Evolutionary conservation across 1,140 invertebrate genomes (phyloP).

Genomic region (Drosophila littoralis): DNA sequence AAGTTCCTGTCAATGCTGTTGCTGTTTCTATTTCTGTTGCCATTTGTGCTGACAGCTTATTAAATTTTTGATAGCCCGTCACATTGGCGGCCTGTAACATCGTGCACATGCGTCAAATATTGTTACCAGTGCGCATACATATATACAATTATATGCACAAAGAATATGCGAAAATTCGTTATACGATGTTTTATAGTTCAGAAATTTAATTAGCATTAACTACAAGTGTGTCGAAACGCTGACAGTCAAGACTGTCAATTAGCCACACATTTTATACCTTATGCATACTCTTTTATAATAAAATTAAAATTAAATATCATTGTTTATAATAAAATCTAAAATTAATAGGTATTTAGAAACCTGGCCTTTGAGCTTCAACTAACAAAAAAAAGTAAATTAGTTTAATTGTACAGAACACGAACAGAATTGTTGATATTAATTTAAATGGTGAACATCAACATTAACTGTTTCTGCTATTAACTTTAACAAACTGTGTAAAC

Average conservation of each 20-base stretch:
- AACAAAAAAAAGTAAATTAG: too few relatives aligned
- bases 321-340: too few relatives aligned
- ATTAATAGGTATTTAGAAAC: too few relatives aligned
- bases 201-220: conserved; percentile 62
- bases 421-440: too few relatives aligned
- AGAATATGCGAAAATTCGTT: conserved; percentile 20
- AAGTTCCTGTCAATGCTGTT: conserved; percentile 14
- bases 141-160: conserved; percentile 26
- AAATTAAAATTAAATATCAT: too few relatives aligned
- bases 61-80: conserved; percentile 67
- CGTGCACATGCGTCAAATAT: not conserved
- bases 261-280: not conserved
- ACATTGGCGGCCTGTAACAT: conserved; percentile 18
- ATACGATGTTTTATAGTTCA: conserved; percentile 21
- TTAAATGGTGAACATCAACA: too few relatives aligned
- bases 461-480: not conserved
- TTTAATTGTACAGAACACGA: too few relatives aligned
- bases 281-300: not conserved
- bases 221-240: not conserved
- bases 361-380: too few relatives aligned
- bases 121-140: not conserved
- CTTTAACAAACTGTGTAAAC: not conserved
- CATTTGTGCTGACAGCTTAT: conserved; percentile 60
- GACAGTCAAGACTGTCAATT: not conserved
- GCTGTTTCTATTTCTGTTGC: conserved; percentile 26